These are phyloP conservation scores for Protodeltote pygarga DNA, from an alignment of 2,888 invertebrate species.

Conservation along the genomic window DNA sequence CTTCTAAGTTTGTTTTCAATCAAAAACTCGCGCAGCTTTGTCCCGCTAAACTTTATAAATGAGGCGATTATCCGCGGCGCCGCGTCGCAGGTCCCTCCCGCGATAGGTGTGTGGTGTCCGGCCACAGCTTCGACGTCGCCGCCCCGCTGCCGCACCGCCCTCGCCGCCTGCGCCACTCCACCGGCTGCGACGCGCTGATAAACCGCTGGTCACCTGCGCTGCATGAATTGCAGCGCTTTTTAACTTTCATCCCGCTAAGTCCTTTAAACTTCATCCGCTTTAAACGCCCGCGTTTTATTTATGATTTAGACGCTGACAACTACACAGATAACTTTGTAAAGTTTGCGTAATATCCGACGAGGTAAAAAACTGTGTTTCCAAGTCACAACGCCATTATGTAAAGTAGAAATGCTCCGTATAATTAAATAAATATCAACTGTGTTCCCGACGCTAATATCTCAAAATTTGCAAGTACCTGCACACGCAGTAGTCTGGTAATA, in stretches of 20 bases:
- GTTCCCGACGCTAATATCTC: constrained; percentile 20
- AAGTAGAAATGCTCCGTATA: constrained; percentile 52
- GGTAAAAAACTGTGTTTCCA: constrained; percentile 60
- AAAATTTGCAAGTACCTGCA: constrained; percentile 33
- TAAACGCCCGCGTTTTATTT: constrained; percentile 79
- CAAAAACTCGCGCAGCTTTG: constrained; percentile 86
- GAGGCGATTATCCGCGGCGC: constrained; percentile 85
- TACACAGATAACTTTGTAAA: constrained; percentile 68
- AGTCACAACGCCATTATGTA: constrained; percentile 60
- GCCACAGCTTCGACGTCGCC: constrained; percentile 33
- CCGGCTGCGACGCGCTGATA: constrained; percentile 79
- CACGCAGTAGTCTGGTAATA: constrained; percentile 55
- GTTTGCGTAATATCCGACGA: constrained; percentile 61
- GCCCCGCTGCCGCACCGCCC: constrained; percentile 33
- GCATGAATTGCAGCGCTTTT: constrained; percentile 86
- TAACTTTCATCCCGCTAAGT: constrained; percentile 82
- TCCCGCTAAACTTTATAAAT: constrained; percentile 87
- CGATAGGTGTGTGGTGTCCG: constrained; percentile 73
- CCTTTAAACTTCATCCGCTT: constrained; percentile 82
- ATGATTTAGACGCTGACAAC: constrained; percentile 79
- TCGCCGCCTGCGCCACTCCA: constrained; percentile 46
- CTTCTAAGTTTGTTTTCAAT: constrained; percentile 88
- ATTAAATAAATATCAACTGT: constrained; percentile 53
- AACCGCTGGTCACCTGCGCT: constrained; percentile 84
- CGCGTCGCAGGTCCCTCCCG: constrained; percentile 68